Conservation (phyloP, 2,797 vertebrate genomes). For the Rhynchotus rufescens region DNA sequence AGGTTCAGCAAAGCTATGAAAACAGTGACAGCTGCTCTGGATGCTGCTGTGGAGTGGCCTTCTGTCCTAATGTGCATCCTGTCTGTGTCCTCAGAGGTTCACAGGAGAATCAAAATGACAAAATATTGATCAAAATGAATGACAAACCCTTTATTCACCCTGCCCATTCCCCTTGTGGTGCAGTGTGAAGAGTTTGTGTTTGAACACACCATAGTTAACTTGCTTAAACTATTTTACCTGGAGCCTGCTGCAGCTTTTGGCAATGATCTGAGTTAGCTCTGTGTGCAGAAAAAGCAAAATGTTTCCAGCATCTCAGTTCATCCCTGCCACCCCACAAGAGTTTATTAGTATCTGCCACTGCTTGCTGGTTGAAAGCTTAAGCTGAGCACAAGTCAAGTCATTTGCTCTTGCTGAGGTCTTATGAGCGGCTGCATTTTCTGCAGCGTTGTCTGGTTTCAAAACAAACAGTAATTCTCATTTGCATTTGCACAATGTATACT, state of each 20-base stretch:
- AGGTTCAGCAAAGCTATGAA: neutral
- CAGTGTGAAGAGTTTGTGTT: neutral
- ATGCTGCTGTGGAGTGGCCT: neutral
- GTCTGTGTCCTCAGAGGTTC: neutral
- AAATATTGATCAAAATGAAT: neutral
- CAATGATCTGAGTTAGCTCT: neutral
- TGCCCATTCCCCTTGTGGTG: neutral
- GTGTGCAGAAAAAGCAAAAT: neutral
- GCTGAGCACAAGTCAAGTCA: neutral
- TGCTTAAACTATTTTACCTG: constrained; percentile 23
- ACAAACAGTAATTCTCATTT: neutral
- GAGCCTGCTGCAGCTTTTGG: neutral
- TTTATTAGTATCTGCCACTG: neutral
- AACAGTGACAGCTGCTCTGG: neutral
- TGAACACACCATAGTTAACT: neutral
- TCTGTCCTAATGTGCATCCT: neutral
- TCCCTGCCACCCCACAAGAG: neutral
- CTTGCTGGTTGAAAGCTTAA: neutral
- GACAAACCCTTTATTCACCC: neutral
- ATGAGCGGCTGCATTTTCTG: neutral
- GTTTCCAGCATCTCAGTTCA: neutral
- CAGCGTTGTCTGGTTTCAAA: neutral
- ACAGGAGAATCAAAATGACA: neutral
- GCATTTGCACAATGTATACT: neutral
- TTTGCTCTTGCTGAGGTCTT: neutral